Evolutionary conservation across 2,888 invertebrate genomes (phyloP).

Genomic region (Patella depressa): DNA sequence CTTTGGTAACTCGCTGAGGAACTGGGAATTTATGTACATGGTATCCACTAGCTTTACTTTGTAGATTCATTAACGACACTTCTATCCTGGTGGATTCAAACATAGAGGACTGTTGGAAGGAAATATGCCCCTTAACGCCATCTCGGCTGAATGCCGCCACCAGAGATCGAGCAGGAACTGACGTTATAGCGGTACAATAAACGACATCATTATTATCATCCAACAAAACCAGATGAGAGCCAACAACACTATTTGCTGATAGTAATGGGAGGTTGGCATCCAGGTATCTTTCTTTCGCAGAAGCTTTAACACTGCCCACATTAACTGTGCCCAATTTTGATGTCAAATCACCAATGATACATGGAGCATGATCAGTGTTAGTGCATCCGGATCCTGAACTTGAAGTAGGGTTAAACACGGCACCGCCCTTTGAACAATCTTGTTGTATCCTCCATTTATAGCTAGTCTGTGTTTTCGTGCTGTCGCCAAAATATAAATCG

Average conservation of each 20-base stretch:
- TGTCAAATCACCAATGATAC: conserved; percentile 50
- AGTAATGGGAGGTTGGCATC: conserved; percentile 48
- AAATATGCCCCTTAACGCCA: conserved; percentile 85
- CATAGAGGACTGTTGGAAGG: conserved; percentile 83
- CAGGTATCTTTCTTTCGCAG: conserved; percentile 33
- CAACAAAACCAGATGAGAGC: conserved; percentile 40
- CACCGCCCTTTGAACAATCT: conserved; percentile 32
- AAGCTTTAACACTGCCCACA: conserved; percentile 31
- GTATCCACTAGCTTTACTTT: conserved; percentile 68
- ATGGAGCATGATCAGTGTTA: conserved; percentile 29
- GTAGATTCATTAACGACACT: conserved; percentile 74
- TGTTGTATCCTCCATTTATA: conserved; percentile 39
- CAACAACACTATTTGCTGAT: conserved; percentile 42
- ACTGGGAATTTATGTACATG: conserved; percentile 73
- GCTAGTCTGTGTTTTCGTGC: conserved; percentile 15
- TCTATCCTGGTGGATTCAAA: conserved; percentile 78
- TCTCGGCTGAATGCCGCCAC: conserved; percentile 69
- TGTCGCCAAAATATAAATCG: conserved; percentile 38
- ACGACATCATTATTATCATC: conserved; percentile 32
- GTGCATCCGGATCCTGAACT: conserved; percentile 32
- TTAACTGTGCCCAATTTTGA: conserved; percentile 47
- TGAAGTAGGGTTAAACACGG: conserved; percentile 37
- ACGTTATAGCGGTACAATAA: conserved; percentile 81
- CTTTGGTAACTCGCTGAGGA: conserved; percentile 51
- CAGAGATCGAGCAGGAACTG: conserved; percentile 52